These are phyloP conservation scores for Holcopasites calliopsidis DNA, from an alignment of 1,140 invertebrate species.

Conservation along the genomic window DNA sequence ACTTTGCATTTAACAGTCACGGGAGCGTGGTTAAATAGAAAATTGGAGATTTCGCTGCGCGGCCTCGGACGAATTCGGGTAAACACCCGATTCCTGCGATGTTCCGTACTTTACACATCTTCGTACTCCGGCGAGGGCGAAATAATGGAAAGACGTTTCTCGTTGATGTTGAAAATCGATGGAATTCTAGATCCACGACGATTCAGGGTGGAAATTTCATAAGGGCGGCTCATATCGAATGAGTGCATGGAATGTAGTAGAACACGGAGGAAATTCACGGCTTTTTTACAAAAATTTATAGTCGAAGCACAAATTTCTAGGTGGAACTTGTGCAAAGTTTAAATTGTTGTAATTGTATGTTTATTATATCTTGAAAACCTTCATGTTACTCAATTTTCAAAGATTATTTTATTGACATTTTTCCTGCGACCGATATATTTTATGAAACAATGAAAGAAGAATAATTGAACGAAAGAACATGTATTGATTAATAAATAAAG, in stretches of 20 bases:
- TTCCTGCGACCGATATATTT: too few species aligned
- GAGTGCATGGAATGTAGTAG: neutral
- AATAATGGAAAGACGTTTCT: neutral
- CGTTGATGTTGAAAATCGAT: neutral
- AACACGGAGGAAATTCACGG: neutral
- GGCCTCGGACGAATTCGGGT: neutral
- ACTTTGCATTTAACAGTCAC: slow-evolving; percentile 37
- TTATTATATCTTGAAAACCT: too few species aligned
- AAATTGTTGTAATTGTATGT: too few species aligned
- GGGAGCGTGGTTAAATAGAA: slow-evolving; percentile 28
- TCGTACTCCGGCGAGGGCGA: neutral
- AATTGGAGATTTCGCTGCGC: slow-evolving; percentile 2
- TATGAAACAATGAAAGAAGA: too few species aligned
- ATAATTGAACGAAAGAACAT: too few species aligned
- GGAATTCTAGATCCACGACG: neutral
- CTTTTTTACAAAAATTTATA: neutral
- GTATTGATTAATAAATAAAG: too few species aligned
- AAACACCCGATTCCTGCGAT: slow-evolving; percentile 11
- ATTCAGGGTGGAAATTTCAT: neutral
- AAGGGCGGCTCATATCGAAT: neutral
- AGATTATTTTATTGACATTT: too few species aligned
- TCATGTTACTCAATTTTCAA: too few species aligned
- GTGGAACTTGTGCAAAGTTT: too few species aligned
- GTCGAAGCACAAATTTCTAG: too few species aligned
- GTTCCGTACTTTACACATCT: neutral